phyloP scores from a whole-genome alignment of 2,888 invertebrate genomes.

The Eumacrocentrus americanus region DNA sequence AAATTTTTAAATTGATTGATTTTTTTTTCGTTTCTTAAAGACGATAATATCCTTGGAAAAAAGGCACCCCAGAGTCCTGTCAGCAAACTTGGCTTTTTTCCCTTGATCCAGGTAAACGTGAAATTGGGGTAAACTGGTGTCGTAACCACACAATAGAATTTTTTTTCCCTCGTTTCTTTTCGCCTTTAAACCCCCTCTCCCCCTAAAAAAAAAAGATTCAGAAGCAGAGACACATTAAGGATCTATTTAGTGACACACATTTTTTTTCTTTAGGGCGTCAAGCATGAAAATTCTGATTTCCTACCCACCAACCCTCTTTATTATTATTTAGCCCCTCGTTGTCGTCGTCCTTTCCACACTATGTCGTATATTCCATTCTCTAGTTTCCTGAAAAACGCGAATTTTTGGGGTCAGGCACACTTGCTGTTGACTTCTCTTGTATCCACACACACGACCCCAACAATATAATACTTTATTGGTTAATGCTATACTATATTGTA shows the following conservation, averaged over 20 bases:
- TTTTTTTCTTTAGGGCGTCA: slow-evolving; percentile 27
- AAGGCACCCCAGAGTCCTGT: slow-evolving; percentile 1
- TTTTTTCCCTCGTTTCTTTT: slow-evolving; percentile 1
- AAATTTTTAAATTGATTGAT: background rate
- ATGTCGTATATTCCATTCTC: too few relatives aligned
- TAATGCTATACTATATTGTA: slow-evolving; percentile 20
- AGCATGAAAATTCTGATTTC: slow-evolving; percentile 46
- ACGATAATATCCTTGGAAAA: slow-evolving; percentile 1
- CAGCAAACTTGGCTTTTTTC: slow-evolving; percentile 12
- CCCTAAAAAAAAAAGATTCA: slow-evolving; percentile 17
- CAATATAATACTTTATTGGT: slow-evolving; percentile 7
- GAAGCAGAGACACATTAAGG: slow-evolving; percentile 44
- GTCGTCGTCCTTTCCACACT: slow-evolving; percentile 21
- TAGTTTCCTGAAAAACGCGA: slow-evolving; percentile 30
- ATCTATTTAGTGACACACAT: slow-evolving; percentile 49
- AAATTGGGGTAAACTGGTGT: slow-evolving; percentile 28
- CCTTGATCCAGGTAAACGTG: slow-evolving; percentile 19
- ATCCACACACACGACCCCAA: background rate
- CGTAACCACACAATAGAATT: slow-evolving; percentile 16
- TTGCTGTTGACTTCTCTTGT: slow-evolving; percentile 41
- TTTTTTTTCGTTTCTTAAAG: slow-evolving; percentile 1
- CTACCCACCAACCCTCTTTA: slow-evolving; percentile 19
- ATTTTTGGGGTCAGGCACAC: slow-evolving; percentile 42
- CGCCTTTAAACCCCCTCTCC: too few relatives aligned
- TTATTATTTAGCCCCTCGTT: slow-evolving; percentile 9